Evolutionary conservation across 2,888 invertebrate genomes (phyloP).

Genomic region (Drosophila mimetica): DNA sequence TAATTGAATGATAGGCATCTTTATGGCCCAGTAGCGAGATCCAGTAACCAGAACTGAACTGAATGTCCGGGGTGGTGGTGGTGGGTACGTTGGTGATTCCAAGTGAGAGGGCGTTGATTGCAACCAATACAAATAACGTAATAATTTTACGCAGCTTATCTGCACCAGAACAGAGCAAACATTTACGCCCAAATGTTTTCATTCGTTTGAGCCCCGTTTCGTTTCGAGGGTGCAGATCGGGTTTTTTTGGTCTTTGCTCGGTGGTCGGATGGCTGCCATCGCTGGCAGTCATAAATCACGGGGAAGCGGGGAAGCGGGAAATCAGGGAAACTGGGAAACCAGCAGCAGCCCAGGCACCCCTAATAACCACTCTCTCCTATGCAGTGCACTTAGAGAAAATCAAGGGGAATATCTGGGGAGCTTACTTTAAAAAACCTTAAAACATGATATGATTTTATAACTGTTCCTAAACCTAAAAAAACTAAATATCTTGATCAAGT

Average conservation of each 20-base stretch:
- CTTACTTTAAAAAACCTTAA: too few species aligned
- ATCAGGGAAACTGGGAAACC: neutral
- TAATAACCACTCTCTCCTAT: neutral
- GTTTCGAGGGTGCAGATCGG: neutral
- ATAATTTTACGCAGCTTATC: slow-evolving; percentile 83
- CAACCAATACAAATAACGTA: slow-evolving; percentile 82
- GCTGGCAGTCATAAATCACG: slow-evolving; percentile 14
- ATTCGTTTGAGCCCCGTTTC: slow-evolving; percentile 52
- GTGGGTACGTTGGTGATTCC: too few species aligned
- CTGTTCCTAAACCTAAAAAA: too few species aligned
- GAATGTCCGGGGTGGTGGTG: slow-evolving; percentile 1
- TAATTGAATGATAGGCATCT: slow-evolving; percentile 82
- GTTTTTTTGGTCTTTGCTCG: neutral
- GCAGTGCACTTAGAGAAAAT: neutral
- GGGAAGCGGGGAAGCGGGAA: neutral
- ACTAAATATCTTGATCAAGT: too few species aligned
- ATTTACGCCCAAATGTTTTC: slow-evolving; percentile 83
- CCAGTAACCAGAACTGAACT: neutral
- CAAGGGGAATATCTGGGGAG: neutral
- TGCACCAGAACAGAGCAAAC: slow-evolving; percentile 83
- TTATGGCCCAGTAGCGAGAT: slow-evolving; percentile 51
- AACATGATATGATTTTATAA: too few species aligned
- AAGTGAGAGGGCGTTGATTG: slow-evolving; percentile 69
- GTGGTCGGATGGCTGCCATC: slow-evolving; percentile 10
- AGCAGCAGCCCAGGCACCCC: slow-evolving; percentile 2